phyloP scores from a whole-genome alignment of 1,140 invertebrate genomes.

The honey bee (Apis mellifera) region DNA sequence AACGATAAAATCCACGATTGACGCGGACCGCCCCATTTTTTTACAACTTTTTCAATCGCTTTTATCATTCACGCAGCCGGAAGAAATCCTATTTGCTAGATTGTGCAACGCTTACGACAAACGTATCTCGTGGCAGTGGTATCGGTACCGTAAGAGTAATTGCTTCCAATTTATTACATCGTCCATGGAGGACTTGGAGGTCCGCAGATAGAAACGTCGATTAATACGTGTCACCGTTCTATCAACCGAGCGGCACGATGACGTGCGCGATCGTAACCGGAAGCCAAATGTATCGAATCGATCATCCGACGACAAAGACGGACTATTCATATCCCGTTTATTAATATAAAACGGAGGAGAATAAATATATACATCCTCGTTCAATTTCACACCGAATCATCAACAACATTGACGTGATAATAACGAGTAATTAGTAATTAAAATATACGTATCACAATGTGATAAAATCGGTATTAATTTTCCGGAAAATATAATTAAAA shows the following conservation, averaged over 20 bases:
- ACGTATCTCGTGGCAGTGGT: not conserved
- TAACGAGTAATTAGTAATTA: too few species aligned
- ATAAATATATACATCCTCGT: not conserved
- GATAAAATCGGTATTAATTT: too few species aligned
- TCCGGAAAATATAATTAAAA: too few species aligned
- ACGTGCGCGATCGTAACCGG: not conserved
- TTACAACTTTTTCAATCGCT: conserved; percentile 5
- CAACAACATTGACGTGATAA: too few species aligned
- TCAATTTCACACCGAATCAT: too few species aligned
- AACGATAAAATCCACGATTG: too few species aligned
- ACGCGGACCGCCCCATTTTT: too few species aligned
- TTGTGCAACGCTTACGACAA: conserved; percentile 18
- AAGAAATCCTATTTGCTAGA: not conserved
- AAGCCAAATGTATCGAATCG: conserved; percentile 27
- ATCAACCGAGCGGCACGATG: conserved; percentile 18
- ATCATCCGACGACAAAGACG: not conserved
- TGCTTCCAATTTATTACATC: conserved; percentile 23
- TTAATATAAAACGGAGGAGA: not conserved
- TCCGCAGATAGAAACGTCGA: conserved; percentile 25
- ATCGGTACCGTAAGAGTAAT: conserved; percentile 32
- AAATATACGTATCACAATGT: too few species aligned
- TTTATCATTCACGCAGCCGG: not conserved
- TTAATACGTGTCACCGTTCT: conserved; percentile 41
- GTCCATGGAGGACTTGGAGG: conserved; percentile 1
- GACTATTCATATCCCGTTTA: not conserved